Conservation (phyloP, 2,888 invertebrate genomes). For the Rotaria magnacalcarata region DNA sequence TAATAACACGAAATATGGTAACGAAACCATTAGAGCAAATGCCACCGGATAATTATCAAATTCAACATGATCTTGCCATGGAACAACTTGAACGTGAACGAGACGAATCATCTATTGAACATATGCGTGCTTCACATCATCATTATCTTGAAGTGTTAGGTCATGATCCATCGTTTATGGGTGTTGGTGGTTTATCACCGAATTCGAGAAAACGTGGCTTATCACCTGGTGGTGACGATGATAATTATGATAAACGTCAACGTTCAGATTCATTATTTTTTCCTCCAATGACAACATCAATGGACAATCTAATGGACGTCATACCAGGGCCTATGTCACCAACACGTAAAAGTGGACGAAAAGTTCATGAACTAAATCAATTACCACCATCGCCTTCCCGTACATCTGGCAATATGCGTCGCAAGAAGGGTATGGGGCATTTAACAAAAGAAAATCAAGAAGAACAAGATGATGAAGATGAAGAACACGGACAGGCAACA, state of each 20-base stretch:
- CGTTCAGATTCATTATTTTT: not conserved
- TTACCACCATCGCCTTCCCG: conserved; percentile 6
- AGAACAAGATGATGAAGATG: conserved; percentile 27
- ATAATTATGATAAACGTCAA: not conserved
- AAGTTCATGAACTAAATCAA: conserved; percentile 26
- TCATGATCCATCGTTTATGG: not conserved
- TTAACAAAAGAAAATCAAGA: conserved; percentile 29
- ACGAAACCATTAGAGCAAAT: conserved; percentile 14
- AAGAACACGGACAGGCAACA: conserved; percentile 10
- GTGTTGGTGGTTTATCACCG: not conserved
- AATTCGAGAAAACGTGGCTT: not conserved
- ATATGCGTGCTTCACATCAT: conserved; percentile 26
- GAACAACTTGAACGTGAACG: conserved; percentile 1
- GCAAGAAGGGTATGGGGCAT: conserved; percentile 6
- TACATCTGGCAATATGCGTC: not conserved
- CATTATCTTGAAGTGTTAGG: conserved; percentile 20
- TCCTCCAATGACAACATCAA: conserved; percentile 1
- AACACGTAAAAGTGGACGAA: not conserved
- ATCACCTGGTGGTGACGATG: not conserved
- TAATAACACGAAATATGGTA: conserved; percentile 6
- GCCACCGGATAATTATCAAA: conserved; percentile 25
- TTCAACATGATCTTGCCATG: conserved; percentile 25
- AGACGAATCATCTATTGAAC: conserved; percentile 3
- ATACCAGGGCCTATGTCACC: conserved; percentile 1
- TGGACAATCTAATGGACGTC: conserved; percentile 12